Base-by-base conservation (phyloP, 2,888 invertebrate genomes). In the Malthinus seriepunctatus region DNA sequence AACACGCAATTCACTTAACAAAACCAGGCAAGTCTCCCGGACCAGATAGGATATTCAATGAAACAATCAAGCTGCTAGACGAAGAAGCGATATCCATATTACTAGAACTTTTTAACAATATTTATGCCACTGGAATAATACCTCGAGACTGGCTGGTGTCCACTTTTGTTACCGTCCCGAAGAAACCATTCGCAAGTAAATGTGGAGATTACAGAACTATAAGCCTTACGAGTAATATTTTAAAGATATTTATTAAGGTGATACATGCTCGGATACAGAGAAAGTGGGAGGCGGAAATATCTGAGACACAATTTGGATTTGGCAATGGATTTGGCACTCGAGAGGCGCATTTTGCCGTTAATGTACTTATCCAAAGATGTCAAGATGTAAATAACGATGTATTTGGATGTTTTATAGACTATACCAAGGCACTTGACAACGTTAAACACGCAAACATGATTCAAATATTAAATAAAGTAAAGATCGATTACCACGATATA, bases 221-320 rank as follows among this genome's bases (percentile, higher is more conserved):
- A 11, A 42, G 42, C 9, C 15, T 42, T 9, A 42, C 11, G 14
- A 12, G 9, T 9, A 3, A 42, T 14, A 10, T 42, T 9, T 8
- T 42, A 6, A 42, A 42, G 11, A 12, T 42, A 8, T 42, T 42
- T 32, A 37, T 32, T 10, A 56, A 50, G 38, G 32, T 51, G 10
- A 47, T 57, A 6, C 47, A 57, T 6, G 45, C 32, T 34, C 52
- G 57, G 46, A 57, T 52, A 35, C 46, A 57, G 33, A 14, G 8
- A 14, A 58, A 58, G 42, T 60, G 56, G 14, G 57, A 63, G 12
- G 39, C 38, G 32, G 14, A 57, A 9, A 56, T 51, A 23, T 11
- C 45, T n/a, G 34, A 58, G 33, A 33, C 47, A 11, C 63, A 62
- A 51, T 62, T 62, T 34, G 60, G 60, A 7, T 62, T 62, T 32